phyloP scores from a whole-genome alignment of 2,113 vertebrate species.

The Python bivittatus region DNA sequence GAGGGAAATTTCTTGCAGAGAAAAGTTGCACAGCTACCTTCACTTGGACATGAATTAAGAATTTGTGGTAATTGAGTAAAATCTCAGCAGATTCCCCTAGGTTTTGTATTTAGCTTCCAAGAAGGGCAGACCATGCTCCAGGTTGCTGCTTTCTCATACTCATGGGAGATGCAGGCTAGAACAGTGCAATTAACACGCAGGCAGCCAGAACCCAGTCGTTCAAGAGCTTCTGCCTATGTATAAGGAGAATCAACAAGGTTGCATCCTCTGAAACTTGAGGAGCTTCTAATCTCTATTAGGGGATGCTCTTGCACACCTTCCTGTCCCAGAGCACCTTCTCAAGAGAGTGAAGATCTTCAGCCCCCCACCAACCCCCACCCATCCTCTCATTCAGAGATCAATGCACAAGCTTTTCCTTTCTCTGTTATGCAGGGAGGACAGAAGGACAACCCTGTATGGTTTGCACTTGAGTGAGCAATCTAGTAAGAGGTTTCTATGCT shows the following conservation, averaged over 20 bases:
- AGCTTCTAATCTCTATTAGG: neutral
- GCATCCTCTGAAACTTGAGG: neutral
- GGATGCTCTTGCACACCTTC: neutral
- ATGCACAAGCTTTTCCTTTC: constrained; percentile 6
- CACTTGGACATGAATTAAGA: neutral
- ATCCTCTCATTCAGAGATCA: neutral
- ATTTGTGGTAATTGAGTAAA: neutral
- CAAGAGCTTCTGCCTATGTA: neutral
- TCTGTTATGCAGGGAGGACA: constrained; percentile 1
- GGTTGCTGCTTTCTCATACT: neutral
- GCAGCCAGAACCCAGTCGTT: neutral
- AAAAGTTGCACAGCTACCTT: neutral
- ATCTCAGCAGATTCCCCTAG: neutral
- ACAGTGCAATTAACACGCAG: neutral
- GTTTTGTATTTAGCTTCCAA: fast-evolving
- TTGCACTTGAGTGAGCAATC: constrained; percentile 38
- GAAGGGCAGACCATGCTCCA: neutral
- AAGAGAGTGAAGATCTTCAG: neutral
- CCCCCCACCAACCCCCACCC: neutral
- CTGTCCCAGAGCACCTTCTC: neutral
- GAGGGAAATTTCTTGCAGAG: neutral
- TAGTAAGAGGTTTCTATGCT: constrained; percentile 31
- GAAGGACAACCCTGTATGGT: constrained; percentile 17
- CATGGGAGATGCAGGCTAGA: neutral
- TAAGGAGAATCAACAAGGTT: neutral